Percentiles rank a stretch among this genome's conserved stretches.
These are phyloP conservation scores for Elaphurus davidianus DNA, from an alignment of 2,113 vertebrate genomes.

Conservation along the genomic window DNA sequence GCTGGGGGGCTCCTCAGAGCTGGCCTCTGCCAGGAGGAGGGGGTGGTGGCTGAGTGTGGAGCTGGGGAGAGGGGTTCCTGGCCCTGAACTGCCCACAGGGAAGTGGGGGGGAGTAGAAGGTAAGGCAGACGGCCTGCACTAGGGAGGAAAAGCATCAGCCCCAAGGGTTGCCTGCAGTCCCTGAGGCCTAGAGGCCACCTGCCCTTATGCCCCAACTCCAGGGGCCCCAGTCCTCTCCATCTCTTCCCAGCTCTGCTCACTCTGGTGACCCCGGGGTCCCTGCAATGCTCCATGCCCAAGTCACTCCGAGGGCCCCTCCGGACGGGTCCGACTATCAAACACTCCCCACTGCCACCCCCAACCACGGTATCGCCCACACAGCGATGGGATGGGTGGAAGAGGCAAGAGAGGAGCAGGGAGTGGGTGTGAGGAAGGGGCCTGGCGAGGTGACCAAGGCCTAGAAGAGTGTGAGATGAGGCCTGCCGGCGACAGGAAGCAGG, in stretches of 20 bases:
- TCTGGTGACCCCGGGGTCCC: background rate
- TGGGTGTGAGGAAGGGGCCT: background rate
- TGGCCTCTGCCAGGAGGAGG: background rate
- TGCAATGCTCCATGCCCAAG: background rate
- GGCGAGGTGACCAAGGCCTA: background rate
- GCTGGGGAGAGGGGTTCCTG: background rate
- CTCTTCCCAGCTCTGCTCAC: background rate
- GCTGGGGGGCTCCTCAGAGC: background rate
- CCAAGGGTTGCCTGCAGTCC: background rate
- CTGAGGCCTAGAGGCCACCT: background rate
- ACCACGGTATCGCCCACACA: slow-evolving; percentile 5
- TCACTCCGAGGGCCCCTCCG: slow-evolving; percentile 48
- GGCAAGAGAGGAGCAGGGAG: background rate
- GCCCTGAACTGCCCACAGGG: background rate
- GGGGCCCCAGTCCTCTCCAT: background rate
- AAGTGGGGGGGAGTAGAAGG: background rate
- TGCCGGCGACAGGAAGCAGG: background rate
- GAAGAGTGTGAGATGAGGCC: background rate
- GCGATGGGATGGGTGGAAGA: background rate
- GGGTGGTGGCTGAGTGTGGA: background rate
- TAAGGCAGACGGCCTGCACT: background rate
- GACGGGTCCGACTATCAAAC: slow-evolving; percentile 70
- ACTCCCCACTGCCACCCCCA: slow-evolving; percentile 10
- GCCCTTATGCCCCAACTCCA: rapidly evolving
- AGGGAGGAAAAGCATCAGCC: background rate